Conservation (phyloP, 2,113 vertebrate genomes). For the Tauraco erythrolophus region DNA sequence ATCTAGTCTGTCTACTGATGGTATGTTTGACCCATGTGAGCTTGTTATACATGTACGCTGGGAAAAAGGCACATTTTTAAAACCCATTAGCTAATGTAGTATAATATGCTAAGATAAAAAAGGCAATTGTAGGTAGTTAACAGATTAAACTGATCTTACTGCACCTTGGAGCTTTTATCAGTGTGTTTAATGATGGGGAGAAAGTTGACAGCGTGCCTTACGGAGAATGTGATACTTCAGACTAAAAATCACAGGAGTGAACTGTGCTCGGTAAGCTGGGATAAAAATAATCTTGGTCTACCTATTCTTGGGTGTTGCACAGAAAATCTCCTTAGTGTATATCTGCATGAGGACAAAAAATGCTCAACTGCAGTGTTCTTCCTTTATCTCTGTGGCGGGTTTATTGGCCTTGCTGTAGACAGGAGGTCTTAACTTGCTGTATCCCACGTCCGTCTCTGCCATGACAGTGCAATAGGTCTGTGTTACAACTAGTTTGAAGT, state of each 20-base stretch:
- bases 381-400: neutral
- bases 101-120: neutral
- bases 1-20: neutral
- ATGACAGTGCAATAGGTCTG: neutral
- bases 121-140: neutral
- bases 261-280: neutral
- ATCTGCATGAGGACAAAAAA: neutral
- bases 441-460: neutral
- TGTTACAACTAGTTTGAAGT: neutral
- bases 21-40: neutral
- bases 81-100: neutral
- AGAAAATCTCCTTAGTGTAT: neutral
- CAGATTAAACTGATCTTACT: neutral
- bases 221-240: neutral
- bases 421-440: neutral
- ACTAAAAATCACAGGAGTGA: neutral
- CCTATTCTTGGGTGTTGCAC: neutral
- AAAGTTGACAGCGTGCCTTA: rapidly evolving
- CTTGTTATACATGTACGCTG: neutral
- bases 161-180: neutral
- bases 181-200: neutral
- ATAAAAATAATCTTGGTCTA: neutral
- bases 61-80: neutral
- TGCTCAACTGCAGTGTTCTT: neutral
- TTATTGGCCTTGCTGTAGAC: neutral